These are phyloP conservation scores for Trichosurus vulpecula DNA, from an alignment of 2,797 vertebrate genomes.

Conservation along the genomic window DNA sequence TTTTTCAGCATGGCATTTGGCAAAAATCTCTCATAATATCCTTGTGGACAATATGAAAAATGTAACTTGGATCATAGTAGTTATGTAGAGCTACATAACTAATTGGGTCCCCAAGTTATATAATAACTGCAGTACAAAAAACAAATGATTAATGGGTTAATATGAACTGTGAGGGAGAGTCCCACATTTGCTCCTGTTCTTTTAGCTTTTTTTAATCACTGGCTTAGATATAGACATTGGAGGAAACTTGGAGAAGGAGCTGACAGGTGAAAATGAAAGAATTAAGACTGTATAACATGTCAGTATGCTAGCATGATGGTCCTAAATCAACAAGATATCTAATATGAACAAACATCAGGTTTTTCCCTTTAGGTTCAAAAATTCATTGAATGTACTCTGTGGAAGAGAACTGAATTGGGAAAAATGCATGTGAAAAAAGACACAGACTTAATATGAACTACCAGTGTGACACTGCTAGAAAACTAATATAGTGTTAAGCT, in stretches of 20 bases:
- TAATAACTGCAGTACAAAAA: not conserved
- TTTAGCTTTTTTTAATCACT: not conserved
- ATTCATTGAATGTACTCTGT: not conserved
- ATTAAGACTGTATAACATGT: not conserved
- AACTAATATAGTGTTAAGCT: not conserved
- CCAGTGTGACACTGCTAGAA: not conserved
- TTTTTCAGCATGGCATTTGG: not conserved
- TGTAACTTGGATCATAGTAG: not conserved
- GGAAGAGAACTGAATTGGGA: not conserved
- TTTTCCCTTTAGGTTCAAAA: not conserved
- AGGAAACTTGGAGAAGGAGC: not conserved
- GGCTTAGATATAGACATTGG: not conserved
- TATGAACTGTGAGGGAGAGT: not conserved
- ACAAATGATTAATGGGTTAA: not conserved
- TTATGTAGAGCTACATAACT: not conserved
- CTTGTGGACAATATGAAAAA: not conserved
- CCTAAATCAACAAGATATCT: not conserved
- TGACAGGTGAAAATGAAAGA: not conserved
- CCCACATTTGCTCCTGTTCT: not conserved
- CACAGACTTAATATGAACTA: not conserved
- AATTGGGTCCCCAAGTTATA: not conserved
- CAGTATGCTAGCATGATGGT: not conserved
- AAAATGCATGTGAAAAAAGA: not conserved
- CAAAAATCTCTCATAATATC: not conserved
- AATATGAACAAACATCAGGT: not conserved